Base-by-base conservation (phyloP, 2,113 vertebrate genomes). In the Leptobrachium ailaonicum region DNA sequence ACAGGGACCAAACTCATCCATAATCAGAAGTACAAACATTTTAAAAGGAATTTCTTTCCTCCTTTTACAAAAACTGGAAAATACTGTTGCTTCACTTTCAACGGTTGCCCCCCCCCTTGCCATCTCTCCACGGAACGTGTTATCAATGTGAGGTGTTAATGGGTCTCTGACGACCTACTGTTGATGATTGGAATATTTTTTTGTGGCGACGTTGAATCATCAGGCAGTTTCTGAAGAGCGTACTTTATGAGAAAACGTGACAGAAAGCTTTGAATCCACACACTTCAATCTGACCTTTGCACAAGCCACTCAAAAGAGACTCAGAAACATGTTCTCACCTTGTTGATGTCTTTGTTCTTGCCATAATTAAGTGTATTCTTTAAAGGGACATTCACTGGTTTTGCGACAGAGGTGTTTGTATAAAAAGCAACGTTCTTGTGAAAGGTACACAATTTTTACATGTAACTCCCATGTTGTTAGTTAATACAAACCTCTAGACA, bases 241-340 rank as follows among this genome's bases (percentile, higher is more conserved):
- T 60, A 13, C 44, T 68, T 32, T 56, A 43, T 40, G 10, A 44
- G 9, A 67, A 43, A 69, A 60, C 75, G 54, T 76, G 64, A 67
- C 45, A 50, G 41, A 67, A 54, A 60, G 75, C 75, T 77, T 42
- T 14, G 13, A 32, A 56, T 76, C 32, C 12, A 3, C 41, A 56
- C 75, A 67, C 75, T 67, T 41, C 66, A 67, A 6, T 14, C 41
- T 76, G 75, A 76, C 75, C 75, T 76, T 76, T 76, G 43, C 75
- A 76, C 20, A 67, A 76, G 56, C 64, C 40, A 42, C 64, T 76
- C 64, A 56, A 68, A 14, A 54, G 13, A 3, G 54, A 47, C 63
- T 67, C 47, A 67, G 50, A 66, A 66, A 54, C 63, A 54, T 60
- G 64, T 76, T 67, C 43, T 76, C 75, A 76, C 66, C 75, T 68